Evolutionary conservation across 1,140 invertebrate genomes (phyloP).

Genomic region (Drosophila repleta): DNA sequence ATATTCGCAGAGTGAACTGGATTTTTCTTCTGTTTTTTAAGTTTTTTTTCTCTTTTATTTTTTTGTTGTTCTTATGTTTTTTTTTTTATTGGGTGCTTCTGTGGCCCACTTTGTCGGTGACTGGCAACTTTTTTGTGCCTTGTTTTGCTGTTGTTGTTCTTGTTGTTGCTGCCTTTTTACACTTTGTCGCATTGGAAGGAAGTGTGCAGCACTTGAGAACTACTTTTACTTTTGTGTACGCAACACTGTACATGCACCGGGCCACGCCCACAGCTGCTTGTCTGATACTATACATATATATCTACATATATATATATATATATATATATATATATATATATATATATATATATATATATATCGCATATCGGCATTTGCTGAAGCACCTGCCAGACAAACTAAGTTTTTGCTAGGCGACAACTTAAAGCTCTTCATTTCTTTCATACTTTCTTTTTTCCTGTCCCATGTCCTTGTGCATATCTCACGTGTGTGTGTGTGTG

Average conservation of each 20-base stretch:
- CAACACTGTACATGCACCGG: slow-evolving; percentile 53
- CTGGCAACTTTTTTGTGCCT: slow-evolving; percentile 60
- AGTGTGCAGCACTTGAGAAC: slow-evolving; percentile 70
- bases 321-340: not conserved
- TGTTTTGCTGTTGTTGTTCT: slow-evolving; percentile 30
- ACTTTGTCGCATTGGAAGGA: slow-evolving; percentile 74
- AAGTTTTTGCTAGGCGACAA: slow-evolving; percentile 27
- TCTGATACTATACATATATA: slow-evolving; percentile 3
- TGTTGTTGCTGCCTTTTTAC: slow-evolving; percentile 59
- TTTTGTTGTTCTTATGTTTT: slow-evolving; percentile 11
- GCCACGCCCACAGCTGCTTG: slow-evolving; percentile 2
- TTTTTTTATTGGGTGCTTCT: slow-evolving; percentile 49
- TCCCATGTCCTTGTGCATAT: slow-evolving; percentile 51
- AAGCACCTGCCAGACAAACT: slow-evolving; percentile 51
- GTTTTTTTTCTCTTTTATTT: slow-evolving; percentile 14
- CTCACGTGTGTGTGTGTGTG: slow-evolving; percentile 1
- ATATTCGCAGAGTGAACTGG: slow-evolving; percentile 17
- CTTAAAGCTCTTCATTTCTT: slow-evolving; percentile 36
- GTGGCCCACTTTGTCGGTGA: slow-evolving; percentile 69
- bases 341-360: slow-evolving; percentile 3
- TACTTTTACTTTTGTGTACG: slow-evolving; percentile 79
- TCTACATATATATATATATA: not conserved
- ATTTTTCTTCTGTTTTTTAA: not conserved
- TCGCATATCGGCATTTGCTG: slow-evolving; percentile 49
- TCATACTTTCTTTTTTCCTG: slow-evolving; percentile 21